Base-by-base conservation (phyloP, 2,888 invertebrate species). In the Steinernema scapterisci region DNA sequence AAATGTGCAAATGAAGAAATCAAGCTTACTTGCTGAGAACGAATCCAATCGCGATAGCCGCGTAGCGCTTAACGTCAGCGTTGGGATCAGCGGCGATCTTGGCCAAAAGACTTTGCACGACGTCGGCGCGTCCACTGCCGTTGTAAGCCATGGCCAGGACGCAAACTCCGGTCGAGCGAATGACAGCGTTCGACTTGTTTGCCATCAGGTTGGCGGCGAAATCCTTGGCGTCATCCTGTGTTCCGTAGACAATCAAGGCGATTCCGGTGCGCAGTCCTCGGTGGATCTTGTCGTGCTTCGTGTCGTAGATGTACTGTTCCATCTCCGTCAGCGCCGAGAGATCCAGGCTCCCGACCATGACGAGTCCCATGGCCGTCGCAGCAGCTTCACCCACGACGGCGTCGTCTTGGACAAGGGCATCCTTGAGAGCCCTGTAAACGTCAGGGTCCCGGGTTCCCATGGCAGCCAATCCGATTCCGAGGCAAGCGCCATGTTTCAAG, bases 301-400 rank as follows among this genome's bases (percentile, higher is more conserved):
- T 95, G 88, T 96, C 95, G 89, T 94, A 93, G 19, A 95, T 95
- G 89, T 94, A 63, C 91, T 92, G 89, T 52, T 82, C 78, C 80
- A 83, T 80, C 63, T 86, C 86, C 48, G 79, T 79, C 77, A 82
- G 84, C 25, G 77, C 93, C 77, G 92, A 92, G 0, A 93, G 92
- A 85, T 94, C 92, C 87, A 95, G 93, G 0, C 97, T 96, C 0
- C 97, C 99, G 82, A 97, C 90, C 97, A 97, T 97, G 0, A 97
- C 96, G 92, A 99, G 93, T 70, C 99, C 99, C 96, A 99, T 97
- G 0, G 96, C 95, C 81, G 99, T 93, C 77, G 97, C 97, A 38
- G 99, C 97, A 6, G 97, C 97, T 90, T 99, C 99, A 75, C 97
- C 97, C 27, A 97, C 96, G 0, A 97, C 95, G 0, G 99, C 99